Conservation (phyloP, 2,888 invertebrate species). For the Zygaena filipendulae region DNA sequence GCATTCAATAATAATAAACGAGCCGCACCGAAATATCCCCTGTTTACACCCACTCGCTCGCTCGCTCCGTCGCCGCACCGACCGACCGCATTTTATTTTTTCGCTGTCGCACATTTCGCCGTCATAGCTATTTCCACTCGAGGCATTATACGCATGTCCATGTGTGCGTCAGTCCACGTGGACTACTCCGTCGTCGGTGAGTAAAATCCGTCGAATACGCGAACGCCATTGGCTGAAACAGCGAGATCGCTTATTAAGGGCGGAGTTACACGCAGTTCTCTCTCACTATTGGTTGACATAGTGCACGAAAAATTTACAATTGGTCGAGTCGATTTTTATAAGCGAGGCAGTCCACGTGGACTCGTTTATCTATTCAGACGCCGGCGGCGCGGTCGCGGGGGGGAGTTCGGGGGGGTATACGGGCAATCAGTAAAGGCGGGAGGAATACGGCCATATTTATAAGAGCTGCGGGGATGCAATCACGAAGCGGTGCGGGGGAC, state of each 20-base stretch:
- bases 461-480: conserved; percentile 71
- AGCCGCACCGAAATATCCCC: conserved; percentile 66
- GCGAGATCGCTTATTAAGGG: conserved; percentile 68
- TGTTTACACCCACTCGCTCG: conserved; percentile 67
- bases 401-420: conserved; percentile 67
- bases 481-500: conserved; percentile 67
- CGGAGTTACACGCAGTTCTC: conserved; percentile 60
- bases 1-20: conserved; percentile 68
- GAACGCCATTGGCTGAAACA: conserved; percentile 35
- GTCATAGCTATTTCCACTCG: conserved; percentile 70
- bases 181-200: conserved; percentile 58
- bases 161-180: conserved; percentile 65
- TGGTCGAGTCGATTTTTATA: conserved; percentile 64
- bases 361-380: conserved; percentile 72
- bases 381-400: conserved; percentile 68
- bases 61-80: conserved; percentile 46
- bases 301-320: conserved; percentile 28
- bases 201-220: conserved; percentile 41
- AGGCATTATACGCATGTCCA: conserved; percentile 58
- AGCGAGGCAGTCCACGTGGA: conserved; percentile 67
- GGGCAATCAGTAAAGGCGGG: conserved; percentile 71
- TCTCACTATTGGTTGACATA: conserved; percentile 31
- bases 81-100: conserved; percentile 70
- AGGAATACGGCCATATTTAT: conserved; percentile 71
- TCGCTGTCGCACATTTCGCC: conserved; percentile 70